Base-by-base conservation (phyloP, 2,888 invertebrate species). In the Hirtodrosophila confusa region DNA sequence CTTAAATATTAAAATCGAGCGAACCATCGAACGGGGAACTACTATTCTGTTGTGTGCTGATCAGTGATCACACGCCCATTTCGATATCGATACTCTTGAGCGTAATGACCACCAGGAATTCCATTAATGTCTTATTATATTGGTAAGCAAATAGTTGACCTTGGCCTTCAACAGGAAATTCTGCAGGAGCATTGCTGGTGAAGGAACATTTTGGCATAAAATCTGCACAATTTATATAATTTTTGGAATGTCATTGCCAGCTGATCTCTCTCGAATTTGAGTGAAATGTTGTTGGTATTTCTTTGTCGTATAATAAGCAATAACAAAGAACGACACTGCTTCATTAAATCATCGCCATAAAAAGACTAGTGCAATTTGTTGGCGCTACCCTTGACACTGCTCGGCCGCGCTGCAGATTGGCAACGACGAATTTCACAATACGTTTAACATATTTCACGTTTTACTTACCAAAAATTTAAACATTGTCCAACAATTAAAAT, bases 381-480 rank as follows among this genome's bases (percentile, higher is more conserved):
- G 37, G 27, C 6, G 2, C 23, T 8, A n/a, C 11, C 10, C 17
- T n/a, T 17, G 9, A 5, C 17, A 24, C 4, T 27, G 3, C 7
- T 31, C 2, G 4, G 12, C 8, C 7, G 6, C 6, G 3, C n/a
- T 23, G 37, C 17, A 37, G 23, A 10, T 4, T 12, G 43, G 27
- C 27, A 4, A 17, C 9, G 3, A 2, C 3, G 3, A 27, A 57
- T 70, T 66, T 49, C 35, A 40, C 23, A 35, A 29, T 0, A 40
- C 4, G 37, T 53, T 10, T 9, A 35, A 9, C 58, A 47, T 12
- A 23, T 62, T 50, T 3, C 31, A 8, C 36, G 0, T 6, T 36
- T 7, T 40, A 67, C 83, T 86, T 86, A 91, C 91, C 86, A 90
- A 54, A 78, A 91, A 91, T 71, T 89, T 91, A 2, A 91, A 49